These are phyloP conservation scores for Phaenicophaeus curvirostris DNA, from an alignment of 2,797 vertebrate species.

Conservation along the genomic window DNA sequence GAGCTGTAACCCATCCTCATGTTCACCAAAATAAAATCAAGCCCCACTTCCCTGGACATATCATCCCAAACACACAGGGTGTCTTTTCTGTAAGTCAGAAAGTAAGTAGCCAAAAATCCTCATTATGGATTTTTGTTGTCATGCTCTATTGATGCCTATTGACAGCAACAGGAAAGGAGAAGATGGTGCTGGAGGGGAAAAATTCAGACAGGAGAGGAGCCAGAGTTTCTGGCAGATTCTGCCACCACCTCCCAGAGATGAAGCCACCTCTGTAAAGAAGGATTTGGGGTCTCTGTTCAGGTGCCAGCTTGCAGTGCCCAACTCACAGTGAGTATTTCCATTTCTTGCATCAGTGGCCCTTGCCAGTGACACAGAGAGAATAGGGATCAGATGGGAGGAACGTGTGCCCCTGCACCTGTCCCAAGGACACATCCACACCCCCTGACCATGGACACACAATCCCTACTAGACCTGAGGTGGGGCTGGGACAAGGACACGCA, in stretches of 20 bases:
- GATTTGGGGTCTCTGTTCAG: background rate
- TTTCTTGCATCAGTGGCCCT: background rate
- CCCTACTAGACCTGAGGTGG: background rate
- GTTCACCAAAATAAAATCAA: background rate
- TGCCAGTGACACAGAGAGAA: rapidly evolving
- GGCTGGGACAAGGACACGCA: background rate
- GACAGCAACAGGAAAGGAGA: background rate
- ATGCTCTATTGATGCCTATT: background rate
- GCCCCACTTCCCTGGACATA: background rate
- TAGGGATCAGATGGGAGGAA: background rate
- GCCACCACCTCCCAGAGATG: background rate
- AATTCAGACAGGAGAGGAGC: background rate
- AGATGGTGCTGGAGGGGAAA: background rate
- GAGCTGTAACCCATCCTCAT: background rate
- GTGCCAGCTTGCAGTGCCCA: background rate
- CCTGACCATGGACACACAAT: rapidly evolving
- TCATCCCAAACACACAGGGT: background rate
- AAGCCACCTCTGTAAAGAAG: background rate
- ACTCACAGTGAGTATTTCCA: background rate
- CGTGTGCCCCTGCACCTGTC: background rate
- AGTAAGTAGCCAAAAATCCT: background rate
- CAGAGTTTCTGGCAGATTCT: background rate
- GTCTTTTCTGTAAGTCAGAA: background rate
- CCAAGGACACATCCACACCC: background rate
- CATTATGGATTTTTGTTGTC: background rate